Evolutionary conservation across 2,113 vertebrate species (phyloP).

Genomic region (Brachyistius frenatus): DNA sequence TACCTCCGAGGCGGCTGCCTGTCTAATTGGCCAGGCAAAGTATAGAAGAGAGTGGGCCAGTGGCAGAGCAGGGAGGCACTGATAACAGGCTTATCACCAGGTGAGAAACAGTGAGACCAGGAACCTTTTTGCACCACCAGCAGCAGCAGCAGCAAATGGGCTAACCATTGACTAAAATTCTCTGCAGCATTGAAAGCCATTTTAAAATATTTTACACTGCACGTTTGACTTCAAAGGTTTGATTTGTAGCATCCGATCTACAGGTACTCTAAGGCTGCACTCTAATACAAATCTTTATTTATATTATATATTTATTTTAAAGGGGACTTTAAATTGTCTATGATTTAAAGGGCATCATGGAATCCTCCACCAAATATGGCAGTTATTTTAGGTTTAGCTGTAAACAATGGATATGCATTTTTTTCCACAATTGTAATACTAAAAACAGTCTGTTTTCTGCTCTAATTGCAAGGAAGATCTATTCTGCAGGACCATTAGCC

Average conservation of each 20-base stretch:
- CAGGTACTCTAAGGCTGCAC: neutral
- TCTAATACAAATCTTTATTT: neutral
- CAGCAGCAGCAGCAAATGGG: conserved; percentile 10
- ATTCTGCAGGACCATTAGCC: neutral
- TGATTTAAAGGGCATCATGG: conserved; percentile 1
- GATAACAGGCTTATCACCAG: conserved; percentile 66
- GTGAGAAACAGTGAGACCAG: conserved; percentile 45
- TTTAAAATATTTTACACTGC: neutral
- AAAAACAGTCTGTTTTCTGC: neutral
- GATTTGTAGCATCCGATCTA: neutral
- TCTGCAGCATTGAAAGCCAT: neutral
- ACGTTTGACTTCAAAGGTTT: neutral
- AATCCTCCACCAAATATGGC: conserved; percentile 6
- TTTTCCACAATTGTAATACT: neutral
- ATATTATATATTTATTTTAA: too few relatives aligned
- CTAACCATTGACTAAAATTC: conserved; percentile 8
- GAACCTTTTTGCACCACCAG: neutral
- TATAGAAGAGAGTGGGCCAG: conserved; percentile 44
- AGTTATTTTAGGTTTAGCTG: conserved; percentile 29
- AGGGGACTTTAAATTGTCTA: neutral
- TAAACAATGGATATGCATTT: conserved; percentile 14
- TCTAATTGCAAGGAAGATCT: neutral
- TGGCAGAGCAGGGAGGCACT: conserved; percentile 59
- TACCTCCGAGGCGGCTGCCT: conserved; percentile 47
- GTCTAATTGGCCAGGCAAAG: conserved; percentile 52